phyloP scores from a whole-genome alignment of 2,113 vertebrate genomes.

The Prolemur simus region DNA sequence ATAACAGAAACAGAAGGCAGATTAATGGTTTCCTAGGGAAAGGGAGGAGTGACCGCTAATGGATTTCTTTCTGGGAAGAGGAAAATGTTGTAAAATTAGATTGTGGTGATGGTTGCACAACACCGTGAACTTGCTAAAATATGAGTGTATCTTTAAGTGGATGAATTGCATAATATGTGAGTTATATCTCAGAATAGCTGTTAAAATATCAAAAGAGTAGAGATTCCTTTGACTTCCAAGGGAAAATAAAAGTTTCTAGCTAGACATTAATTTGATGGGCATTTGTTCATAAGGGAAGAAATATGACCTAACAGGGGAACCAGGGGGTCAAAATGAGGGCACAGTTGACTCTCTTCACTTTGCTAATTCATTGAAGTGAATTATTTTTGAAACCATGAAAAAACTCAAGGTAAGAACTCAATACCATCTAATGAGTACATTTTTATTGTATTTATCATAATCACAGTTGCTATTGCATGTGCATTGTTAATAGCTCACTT shows the following conservation, averaged over 20 bases:
- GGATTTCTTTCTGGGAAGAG: neutral
- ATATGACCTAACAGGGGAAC: neutral
- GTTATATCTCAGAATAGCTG: neutral
- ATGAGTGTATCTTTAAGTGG: neutral
- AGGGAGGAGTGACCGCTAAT: neutral
- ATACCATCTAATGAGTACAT: constrained; percentile 46
- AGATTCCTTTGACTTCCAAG: neutral
- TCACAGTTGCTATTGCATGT: constrained; percentile 52
- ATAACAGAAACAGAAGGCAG: neutral
- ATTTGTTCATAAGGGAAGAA: neutral
- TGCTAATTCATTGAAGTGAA: constrained; percentile 29
- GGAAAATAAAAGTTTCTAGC: neutral
- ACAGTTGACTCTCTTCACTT: constrained; percentile 17
- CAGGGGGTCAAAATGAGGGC: neutral
- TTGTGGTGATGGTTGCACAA: neutral
- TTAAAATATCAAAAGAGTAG: neutral
- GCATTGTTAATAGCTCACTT: constrained; percentile 61
- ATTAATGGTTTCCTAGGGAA: neutral
- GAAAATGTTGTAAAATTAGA: neutral
- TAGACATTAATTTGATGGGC: neutral
- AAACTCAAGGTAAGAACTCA: neutral
- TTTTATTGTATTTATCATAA: constrained; percentile 62
- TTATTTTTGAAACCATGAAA: neutral
- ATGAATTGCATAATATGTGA: neutral
- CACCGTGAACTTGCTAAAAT: neutral